Base-by-base conservation (phyloP, 2,113 vertebrate species). In the Chaenogobius annularis region DNA sequence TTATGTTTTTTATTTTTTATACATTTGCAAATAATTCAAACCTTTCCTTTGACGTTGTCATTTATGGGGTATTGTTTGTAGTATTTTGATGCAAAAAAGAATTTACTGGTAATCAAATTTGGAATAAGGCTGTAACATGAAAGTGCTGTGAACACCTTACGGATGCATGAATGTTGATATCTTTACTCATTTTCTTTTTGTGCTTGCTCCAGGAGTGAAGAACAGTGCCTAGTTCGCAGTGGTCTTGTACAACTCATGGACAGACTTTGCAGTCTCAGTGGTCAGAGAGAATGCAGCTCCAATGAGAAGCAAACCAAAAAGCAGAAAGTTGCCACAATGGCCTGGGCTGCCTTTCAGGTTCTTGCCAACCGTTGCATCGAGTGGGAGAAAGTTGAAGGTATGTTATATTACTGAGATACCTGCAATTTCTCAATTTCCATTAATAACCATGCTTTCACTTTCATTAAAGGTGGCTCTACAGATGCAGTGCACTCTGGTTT, bases 351-450 rank as follows among this genome's bases (percentile, higher is more conserved):
- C 64, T 99, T 99, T 90, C 97, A 99, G 90, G 98, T 98, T 86
- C 91, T 99, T 11, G 98, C 98, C 85, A 99, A 98, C 75, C 94
- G 98, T 70, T 99, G 98, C 71, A 97, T 99, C 0, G 97, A 99
- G 75, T 99, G 98, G 98, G 98, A 99, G 77, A 98, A 98, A 72
- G 96, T 98, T 20, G 98, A 99, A 96, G 97, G 98, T 99, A 78
- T 35, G 70, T 59, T 74, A 58, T 40, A 17, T 63, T 9, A 63
- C 31, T n/a, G 37, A 19, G 61, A 37, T 20, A 9, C 0, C 8
- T 43, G 35, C 35, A 43, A n/a, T 8, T 43, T 63, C 3, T 17
- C 12, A 17, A 8, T 61, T n/a, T 31, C 26, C 6, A 15, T 61
- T 31, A 35, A 15, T 35, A 35, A 35, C 22, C 58, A 61, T 35